Base-by-base conservation (phyloP, 2,797 vertebrate species). In the Chelidonichthys spinosus region DNA sequence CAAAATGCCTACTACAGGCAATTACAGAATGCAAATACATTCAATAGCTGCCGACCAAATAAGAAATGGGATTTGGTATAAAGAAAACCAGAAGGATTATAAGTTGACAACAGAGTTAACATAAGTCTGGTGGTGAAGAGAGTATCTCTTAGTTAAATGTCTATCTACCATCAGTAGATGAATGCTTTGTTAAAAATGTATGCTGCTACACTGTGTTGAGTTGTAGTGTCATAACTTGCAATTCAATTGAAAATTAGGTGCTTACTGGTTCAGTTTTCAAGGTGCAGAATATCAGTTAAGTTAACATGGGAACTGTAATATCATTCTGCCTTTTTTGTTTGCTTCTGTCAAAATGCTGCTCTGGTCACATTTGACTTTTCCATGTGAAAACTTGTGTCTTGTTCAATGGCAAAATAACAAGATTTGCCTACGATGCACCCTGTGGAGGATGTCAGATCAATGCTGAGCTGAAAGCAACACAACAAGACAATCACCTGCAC, bases 401-500 rank as follows among this genome's bases (percentile, higher is more conserved):
- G 33, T 60, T 65, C 35, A 11, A 7, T 54, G 44, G 15, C 11
- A 59, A 33, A 49, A 47, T 0, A 8, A 32, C 9, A 13, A 37
- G 14, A 37, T 37, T 50, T 4, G 2, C 35, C 13, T 13, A 4
- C 1, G 11, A 43, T 18, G 42, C 15, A 43, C 0, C 6, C 47
- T 40, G 53, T 17, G 32, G 53, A 67, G 10, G 9, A 14, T 44
- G 43, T 50, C 17, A 60, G 36, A 66, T 18, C 25, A 37, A 11
- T 56, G 15, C 10, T 3, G 15, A 78, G 18, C 33, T 2, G 14
- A 43, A 25, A 14, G 47, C 15, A 53, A 39, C 42, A 25, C 55
- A 47, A 67, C 44, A 63, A 39, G n/a, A 43, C 2, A 0, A 65
- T 54, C 62, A 71, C 78, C 40, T 70, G 72, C 52, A 32, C 49